Base-by-base conservation (phyloP, 2,888 invertebrate genomes). In the Argyresthia albistria region DNA sequence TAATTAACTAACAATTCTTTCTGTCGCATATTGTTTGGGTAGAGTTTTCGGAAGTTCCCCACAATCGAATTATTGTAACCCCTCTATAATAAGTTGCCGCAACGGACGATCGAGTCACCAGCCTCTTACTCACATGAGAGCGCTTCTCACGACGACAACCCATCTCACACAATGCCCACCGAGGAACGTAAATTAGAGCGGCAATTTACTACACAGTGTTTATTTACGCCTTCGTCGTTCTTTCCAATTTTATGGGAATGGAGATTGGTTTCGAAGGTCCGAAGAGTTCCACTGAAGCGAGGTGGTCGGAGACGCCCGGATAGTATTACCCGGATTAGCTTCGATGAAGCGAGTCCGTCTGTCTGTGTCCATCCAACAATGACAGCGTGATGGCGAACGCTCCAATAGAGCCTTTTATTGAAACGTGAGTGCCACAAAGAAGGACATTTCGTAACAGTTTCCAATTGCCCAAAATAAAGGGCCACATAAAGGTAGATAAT, bases 401-500 rank as follows among this genome's bases (percentile, higher is more conserved):
- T 25, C 35, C 36, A 51, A 51, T 51, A 51, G 45, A 45, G 36
- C 25, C 50, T 25, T 50, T 10, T 45, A 35, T 35, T 51, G 45
- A 39, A 46, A 52, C 12, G 10, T 8, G 39, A 50, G n/a, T 16
- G 25, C 25, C 25, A 14, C n/a, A 25, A 52, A 35, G 12, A 46
- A 37, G 36, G 50, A 11, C 50, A 50, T 50, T 50, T 50, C 42
- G 42, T 54, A 54, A 56, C 54, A 43, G 54, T 14, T 39, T 11
- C 16, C 10, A 45, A 45, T 16, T 2, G 25, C 25, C 25, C 25
- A 25, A 25, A 25, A 25, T 25, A 6, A 25, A 25, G 6, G 25
- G 25, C 6, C 25, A 25, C 25, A 25, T 25, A 25, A 4, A 25
- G 6, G n/a, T n/a, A 25, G 25, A 6, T 25, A 25, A 25, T 25